phyloP scores from a whole-genome alignment of 2,797 vertebrate species.

The Coracias cyanogaster region DNA sequence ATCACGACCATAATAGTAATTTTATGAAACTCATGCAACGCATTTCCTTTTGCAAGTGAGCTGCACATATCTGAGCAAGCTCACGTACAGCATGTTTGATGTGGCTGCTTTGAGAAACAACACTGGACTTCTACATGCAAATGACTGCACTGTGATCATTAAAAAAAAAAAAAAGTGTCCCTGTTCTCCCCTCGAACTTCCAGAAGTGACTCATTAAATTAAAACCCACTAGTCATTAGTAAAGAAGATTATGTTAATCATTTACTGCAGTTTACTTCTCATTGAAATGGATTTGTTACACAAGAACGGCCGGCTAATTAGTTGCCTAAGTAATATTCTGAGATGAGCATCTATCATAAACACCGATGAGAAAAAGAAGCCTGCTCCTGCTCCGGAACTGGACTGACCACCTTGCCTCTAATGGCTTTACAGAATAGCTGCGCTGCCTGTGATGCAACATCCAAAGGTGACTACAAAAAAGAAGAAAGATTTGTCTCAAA shows the following conservation, averaged over 20 bases:
- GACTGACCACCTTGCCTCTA: background rate
- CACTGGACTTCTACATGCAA: background rate
- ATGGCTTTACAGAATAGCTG: background rate
- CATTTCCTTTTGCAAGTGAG: conserved; percentile 18
- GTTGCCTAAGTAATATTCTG: background rate
- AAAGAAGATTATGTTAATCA: conserved; percentile 60
- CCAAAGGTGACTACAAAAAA: background rate
- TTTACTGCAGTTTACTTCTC: conserved; percentile 53
- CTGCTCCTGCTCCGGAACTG: background rate
- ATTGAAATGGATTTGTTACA: conserved; percentile 52
- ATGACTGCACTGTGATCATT: background rate
- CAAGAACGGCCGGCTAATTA: conserved; percentile 4
- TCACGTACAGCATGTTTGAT: background rate
- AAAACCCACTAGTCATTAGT: conserved; percentile 16
- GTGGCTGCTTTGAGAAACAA: background rate
- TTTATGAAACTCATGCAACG: background rate
- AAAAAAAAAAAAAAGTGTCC: background rate
- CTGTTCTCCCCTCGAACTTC: conserved; percentile 13
- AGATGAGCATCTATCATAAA: background rate
- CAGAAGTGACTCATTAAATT: conserved; percentile 56
- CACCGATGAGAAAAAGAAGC: background rate
- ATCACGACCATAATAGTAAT: background rate
- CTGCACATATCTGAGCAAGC: background rate
- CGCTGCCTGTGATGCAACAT: background rate
- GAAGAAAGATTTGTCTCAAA: background rate